These are phyloP conservation scores for Pocillopora grandis DNA, from an alignment of 92 coral and sea anemone species.

Conservation along the genomic window DNA sequence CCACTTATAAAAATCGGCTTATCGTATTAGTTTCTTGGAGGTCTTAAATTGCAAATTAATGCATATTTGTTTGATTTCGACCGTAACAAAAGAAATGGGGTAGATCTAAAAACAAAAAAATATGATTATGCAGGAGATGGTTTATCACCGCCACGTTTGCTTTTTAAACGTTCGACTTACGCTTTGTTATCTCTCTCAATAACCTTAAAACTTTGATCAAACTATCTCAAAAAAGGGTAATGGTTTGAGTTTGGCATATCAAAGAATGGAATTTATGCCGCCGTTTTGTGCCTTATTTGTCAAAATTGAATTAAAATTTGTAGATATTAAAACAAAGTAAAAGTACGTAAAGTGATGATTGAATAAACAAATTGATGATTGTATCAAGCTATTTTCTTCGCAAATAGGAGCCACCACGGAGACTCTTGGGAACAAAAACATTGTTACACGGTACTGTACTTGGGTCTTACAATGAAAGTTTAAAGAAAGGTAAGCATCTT, in stretches of 20 bases:
- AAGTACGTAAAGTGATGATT: neutral
- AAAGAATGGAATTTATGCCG: no score
- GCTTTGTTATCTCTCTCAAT: no score
- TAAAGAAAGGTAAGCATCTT: no score
- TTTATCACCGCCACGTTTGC: neutral
- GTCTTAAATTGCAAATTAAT: conserved; percentile 30
- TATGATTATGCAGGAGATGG: neutral
- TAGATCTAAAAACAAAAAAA: neutral
- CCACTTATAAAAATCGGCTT: conserved; percentile 46
- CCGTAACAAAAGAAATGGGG: neutral
- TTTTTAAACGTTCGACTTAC: neutral
- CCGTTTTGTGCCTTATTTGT: no score
- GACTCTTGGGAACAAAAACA: no score
- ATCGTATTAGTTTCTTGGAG: conserved; percentile 29
- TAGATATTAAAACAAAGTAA: neutral
- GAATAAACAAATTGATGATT: neutral
- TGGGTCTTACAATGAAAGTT: no score
- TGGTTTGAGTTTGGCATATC: no score
- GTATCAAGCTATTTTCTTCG: no score
- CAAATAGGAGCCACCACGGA: no score
- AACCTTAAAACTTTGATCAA: no score
- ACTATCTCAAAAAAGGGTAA: no score
- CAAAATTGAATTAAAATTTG: neutral
- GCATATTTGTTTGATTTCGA: neutral
- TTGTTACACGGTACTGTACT: no score